Base-by-base conservation (phyloP, 1,140 invertebrate species). In the Aphidius gifuensis region DNA sequence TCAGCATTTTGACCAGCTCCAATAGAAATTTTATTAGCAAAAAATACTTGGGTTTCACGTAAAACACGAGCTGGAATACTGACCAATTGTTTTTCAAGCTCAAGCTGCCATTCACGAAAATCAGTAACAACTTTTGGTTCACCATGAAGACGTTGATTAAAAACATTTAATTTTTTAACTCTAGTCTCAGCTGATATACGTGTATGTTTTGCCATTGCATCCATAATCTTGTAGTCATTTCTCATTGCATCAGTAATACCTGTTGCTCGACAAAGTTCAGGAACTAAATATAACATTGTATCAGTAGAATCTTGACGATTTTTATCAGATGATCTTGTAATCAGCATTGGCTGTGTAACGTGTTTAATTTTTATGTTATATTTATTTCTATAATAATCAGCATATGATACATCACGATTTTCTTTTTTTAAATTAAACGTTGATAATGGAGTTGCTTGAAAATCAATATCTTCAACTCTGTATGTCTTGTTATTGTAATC, bases 391-490 rank as follows among this genome's bases (percentile, higher is more conserved):
- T 96, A 97, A 76, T 97, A 97, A 2, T 96, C 86, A 3, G 85
- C 64, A 69, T 90, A 97, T 1, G 85, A 80, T 4, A 88, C 85
- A 46, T 81, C 53, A 0, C 82, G 71, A 0, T 85, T 84, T 66
- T 84, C 75, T 44, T 82, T 83, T 44, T 83, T 73, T 75, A 97
- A 97, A 0, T 16, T 4, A 40, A 55, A 55, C 3, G 83, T 88
- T 0, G 82, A 82, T 7, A 62, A 71, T 0, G 94, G 93, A 45
- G 74, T 88, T 65, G 85, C 80, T 6, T 85, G 77, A 78, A 89
- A 96, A 56, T 88, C 85, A 47, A 98, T 87, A 68, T 96, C 92
- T 76, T 94, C 90, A 40, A 98, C 79, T 43, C 84, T 75, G 63
- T 91, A 92, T 0, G 87, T 90, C 67, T 85, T 86, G 61, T 91